These are phyloP conservation scores for Tetranychus urticae DNA, from an alignment of 1,140 invertebrate genomes.

Conservation along the genomic window DNA sequence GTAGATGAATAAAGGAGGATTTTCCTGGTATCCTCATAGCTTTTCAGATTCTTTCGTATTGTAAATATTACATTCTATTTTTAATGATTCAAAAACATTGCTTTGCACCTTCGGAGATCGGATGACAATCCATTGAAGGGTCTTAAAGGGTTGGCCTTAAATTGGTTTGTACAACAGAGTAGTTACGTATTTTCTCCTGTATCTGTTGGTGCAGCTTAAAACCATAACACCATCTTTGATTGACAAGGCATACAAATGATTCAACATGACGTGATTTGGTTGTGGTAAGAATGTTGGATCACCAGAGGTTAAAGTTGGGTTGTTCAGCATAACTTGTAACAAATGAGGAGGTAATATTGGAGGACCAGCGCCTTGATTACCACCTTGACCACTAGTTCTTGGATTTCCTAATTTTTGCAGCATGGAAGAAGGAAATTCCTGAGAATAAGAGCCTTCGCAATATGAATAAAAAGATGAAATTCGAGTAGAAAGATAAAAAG, in stretches of 20 bases:
- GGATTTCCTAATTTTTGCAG: too few relatives aligned
- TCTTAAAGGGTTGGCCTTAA: neutral
- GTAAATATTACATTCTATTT: too few relatives aligned
- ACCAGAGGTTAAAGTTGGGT: slow-evolving; percentile 20
- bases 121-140: too few relatives aligned
- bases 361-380: slow-evolving; percentile 43
- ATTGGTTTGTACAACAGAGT: slow-evolving; percentile 97
- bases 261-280: slow-evolving; percentile 97
- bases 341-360: slow-evolving; percentile 90
- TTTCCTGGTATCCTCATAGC: too few relatives aligned
- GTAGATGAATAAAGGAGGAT: too few relatives aligned
- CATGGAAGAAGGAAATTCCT: slow-evolving; percentile 55
- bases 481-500: neutral
- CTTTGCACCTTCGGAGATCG: too few relatives aligned
- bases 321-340: slow-evolving; percentile 94
- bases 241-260: slow-evolving; percentile 95
- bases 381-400: neutral
- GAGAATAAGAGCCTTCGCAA: slow-evolving; percentile 17
- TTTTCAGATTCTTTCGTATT: too few relatives aligned
- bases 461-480: neutral
- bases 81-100: too few relatives aligned
- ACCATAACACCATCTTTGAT: slow-evolving; percentile 99
- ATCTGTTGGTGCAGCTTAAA: slow-evolving; percentile 81
- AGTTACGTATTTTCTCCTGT: slow-evolving; percentile 97
- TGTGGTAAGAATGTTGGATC: slow-evolving; percentile 95